Base-by-base conservation (phyloP, 2,113 vertebrate genomes). In the Motacilla tschutschensis region DNA sequence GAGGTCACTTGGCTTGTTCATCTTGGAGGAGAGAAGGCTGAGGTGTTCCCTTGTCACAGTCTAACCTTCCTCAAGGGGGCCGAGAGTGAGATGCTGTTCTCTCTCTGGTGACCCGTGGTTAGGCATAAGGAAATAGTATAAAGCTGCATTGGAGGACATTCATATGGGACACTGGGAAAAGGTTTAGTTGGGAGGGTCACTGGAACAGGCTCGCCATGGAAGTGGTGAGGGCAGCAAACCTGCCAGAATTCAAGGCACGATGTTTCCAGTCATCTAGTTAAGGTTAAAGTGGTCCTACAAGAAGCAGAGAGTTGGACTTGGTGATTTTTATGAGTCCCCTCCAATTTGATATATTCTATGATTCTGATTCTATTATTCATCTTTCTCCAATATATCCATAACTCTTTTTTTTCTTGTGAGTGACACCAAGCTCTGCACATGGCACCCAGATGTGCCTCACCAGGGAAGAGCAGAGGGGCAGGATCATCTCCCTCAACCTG, bases 81-180 rank as follows among this genome's bases (percentile, higher is more conserved):
- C 44, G 28, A 38, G 13, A 8, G 4, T 0, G 0, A 81, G 3
- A 1, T 50, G 51, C 3, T 43, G 9, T 14, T 41, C 17, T 43
- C 29, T 44, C 25, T 17, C 19, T 24, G 24, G 41, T 80, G 41
- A 62, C 9, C 10, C 10, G 0, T 0, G 1, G 9, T 9, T 41
- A 33, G 14, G 29, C 28, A 38, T 0, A 0, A 73, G 28, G 35
- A 31, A 63, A 48, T 9, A 25, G 17, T 35, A 28, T 18, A 28
- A 81, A 63, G 7, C 17, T 62, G 29, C 4, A 3, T 40, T 10
- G 29, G 22, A 17, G 12, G 12, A 48, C 10, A 7, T 53, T 43
- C 7, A 5, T 12, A 12, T 5, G 14, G 9, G 18, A 64, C 21
- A 22, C 4, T 59, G 35, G n/a, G n/a, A 36, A 25, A 69, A 64